Evolutionary conservation across 1,140 invertebrate genomes (phyloP), one percentile per base, ranked within the genome.

Genomic region (Phymastichus coffea): DNA sequence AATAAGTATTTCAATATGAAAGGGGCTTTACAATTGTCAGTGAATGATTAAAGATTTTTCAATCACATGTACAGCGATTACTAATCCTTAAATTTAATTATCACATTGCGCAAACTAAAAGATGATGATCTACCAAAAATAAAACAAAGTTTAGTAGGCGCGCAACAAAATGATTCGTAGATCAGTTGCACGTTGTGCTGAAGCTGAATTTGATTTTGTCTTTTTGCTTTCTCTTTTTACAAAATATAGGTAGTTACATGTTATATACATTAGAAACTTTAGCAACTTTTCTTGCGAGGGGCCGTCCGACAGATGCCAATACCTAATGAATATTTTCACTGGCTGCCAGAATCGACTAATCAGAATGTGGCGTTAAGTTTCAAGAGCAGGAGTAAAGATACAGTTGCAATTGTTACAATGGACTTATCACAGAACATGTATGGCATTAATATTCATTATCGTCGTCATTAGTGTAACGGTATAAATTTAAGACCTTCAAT

Each of bases 351-450:
- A 33, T 33, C 28, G 12, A 7, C 28, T 6, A 62, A 62, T 61
- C 41, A 63, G 63, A 61, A 62, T 63, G 64, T 63, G 64, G 65
- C 66, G 60, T 63, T 60, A 63, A 65, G 57, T 52, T 59, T 66
- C 64, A 65, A 63, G 64, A 61, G 66, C 68, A 63, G 63, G 57
- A 76, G 65, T 66, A 72, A 70, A 74, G 72, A 74, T 74, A 76
- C 70, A 73, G 70, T 77, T 79, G 76, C 71, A 76, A 71, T 76
- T 76, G 76, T 79, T 77, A 78, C 72, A 74, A 78, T 77, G 77
- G 78, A 80, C 78, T 81, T 81, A 81, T 81, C 79, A 81, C 80
- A 81, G 80, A 81, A 81, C 76, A 81, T 80, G 78, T 81, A 81
- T 81, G 80, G 80, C 80, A 81, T 80, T 79, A 79, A 79, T 79